These are phyloP conservation scores for Nothura maculosa DNA, from an alignment of 2,797 vertebrate genomes.

Conservation along the genomic window DNA sequence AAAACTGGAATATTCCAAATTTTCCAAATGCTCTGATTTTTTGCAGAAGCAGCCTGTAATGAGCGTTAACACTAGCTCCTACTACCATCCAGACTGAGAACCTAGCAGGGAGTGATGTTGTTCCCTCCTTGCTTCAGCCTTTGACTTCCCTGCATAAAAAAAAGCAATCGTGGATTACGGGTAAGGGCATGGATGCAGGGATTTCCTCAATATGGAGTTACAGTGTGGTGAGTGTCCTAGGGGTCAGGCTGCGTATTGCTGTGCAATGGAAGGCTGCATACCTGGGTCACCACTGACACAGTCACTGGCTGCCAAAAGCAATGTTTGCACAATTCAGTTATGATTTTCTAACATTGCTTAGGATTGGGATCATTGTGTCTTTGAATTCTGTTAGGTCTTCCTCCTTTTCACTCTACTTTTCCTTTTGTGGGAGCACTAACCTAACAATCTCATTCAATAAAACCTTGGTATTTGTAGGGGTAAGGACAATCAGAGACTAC, in stretches of 20 bases:
- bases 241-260: rapidly evolving
- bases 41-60: background rate
- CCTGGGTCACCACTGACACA: background rate
- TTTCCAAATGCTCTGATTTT: background rate
- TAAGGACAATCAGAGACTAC: background rate
- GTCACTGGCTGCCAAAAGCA: background rate
- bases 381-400: background rate
- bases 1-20: background rate
- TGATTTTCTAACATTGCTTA: background rate
- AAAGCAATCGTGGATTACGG: background rate
- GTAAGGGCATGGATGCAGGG: background rate
- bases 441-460: background rate
- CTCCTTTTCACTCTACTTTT: background rate
- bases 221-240: rapidly evolving
- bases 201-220: background rate
- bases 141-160: background rate
- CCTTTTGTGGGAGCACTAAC: background rate
- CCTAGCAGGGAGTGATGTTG: background rate
- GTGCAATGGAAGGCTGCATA: background rate
- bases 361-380: rapidly evolving
- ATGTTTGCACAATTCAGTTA: background rate
- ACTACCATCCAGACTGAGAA: background rate
- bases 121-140: background rate
- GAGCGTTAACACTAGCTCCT: background rate
- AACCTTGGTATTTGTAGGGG: background rate